Evolutionary conservation across 2,888 invertebrate genomes (phyloP).

Genomic region (Lissonota sp.): DNA sequence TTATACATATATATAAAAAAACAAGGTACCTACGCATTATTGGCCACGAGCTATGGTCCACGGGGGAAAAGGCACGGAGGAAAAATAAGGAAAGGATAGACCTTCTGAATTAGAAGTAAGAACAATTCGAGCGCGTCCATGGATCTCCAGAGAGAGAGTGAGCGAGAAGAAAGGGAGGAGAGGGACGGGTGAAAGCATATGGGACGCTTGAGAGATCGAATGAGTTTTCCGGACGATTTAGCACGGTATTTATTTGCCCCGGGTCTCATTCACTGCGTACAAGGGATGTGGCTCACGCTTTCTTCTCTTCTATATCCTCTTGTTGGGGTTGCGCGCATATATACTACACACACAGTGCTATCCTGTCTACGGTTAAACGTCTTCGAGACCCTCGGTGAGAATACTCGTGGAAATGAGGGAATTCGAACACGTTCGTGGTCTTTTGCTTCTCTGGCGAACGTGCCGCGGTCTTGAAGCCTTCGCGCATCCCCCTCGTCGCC

Average conservation of each 20-base stretch:
- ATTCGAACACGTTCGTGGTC: slow-evolving; percentile 62
- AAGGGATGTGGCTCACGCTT: slow-evolving; percentile 30
- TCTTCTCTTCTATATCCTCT: slow-evolving; percentile 22
- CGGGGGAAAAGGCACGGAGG: slow-evolving; percentile 30
- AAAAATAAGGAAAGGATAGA: slow-evolving; percentile 42
- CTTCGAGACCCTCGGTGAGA: slow-evolving; percentile 51
- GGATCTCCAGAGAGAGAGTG: slow-evolving; percentile 30
- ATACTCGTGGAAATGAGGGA: slow-evolving; percentile 37
- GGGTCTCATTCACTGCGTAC: slow-evolving; percentile 63
- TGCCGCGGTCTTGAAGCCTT: slow-evolving; percentile 55
- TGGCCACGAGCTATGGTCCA: slow-evolving; percentile 10
- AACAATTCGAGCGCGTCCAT: slow-evolving; percentile 62
- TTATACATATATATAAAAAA: too few species aligned
- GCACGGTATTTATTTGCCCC: slow-evolving; percentile 78
- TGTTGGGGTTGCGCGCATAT: slow-evolving; percentile 9
- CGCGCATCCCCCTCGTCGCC: slow-evolving; percentile 16
- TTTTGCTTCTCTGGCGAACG: slow-evolving; percentile 52
- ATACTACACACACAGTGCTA: slow-evolving; percentile 4
- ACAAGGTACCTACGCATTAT: slow-evolving; percentile 5
- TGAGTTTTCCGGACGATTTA: slow-evolving; percentile 80
- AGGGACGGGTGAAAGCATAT: slow-evolving; percentile 49
- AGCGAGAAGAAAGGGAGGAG: slow-evolving; percentile 21
- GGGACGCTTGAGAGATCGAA: slow-evolving; percentile 73
- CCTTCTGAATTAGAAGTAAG: slow-evolving; percentile 64
- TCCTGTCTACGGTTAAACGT: slow-evolving; percentile 37